Base-by-base conservation (phyloP, 2,797 vertebrate species). In the Sebastolobus alascanus region DNA sequence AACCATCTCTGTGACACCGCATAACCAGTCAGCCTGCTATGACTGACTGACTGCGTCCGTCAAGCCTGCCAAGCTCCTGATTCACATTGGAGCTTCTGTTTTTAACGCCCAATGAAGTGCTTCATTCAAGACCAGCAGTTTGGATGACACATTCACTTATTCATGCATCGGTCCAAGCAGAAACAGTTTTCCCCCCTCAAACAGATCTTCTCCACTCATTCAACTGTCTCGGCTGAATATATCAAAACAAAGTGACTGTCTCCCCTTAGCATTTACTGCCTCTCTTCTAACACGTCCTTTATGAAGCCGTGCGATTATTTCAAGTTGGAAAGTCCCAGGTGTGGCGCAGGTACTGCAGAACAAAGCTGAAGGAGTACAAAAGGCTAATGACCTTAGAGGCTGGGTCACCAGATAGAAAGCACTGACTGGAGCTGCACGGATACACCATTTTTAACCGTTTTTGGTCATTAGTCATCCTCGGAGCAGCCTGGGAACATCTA, bases 11-110 rank as follows among this genome's bases (percentile, higher is more conserved):
- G 31, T 77, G 88, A 90, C 90, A 82, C 75, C 2, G 75, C 79
- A 22, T 1, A 91, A 90, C 87, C 81, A 79, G 90, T 88, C 87
- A 5, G 84, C 67, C 88, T 38, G 79, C 88, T 64, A 33, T 68
- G 75, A 71, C 80, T 76, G 90, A 69, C 80, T 59, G 81, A 18
- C 74, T 76, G 2, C 0, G 16, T 84, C 75, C 77, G 72, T 64
- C 76, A 38, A 50, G 59, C 38, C 83, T 79, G 84, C 75, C 82
- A 22, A 74, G 82, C 72, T 77, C 69, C 72, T 66, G 76, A 72
- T 89, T 86, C 85, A 86, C 80, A 69, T 5, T 46, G 66, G 69
- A 43, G 81, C 66, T 75, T 60, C 69, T 52, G 79, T 77, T 75
- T 70, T 81, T 52, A 14, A 31, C 31, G 35, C 67, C 69, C 82